phyloP scores from a whole-genome alignment of 1,140 invertebrate genomes.

The Vollenhovia emeryi region DNA sequence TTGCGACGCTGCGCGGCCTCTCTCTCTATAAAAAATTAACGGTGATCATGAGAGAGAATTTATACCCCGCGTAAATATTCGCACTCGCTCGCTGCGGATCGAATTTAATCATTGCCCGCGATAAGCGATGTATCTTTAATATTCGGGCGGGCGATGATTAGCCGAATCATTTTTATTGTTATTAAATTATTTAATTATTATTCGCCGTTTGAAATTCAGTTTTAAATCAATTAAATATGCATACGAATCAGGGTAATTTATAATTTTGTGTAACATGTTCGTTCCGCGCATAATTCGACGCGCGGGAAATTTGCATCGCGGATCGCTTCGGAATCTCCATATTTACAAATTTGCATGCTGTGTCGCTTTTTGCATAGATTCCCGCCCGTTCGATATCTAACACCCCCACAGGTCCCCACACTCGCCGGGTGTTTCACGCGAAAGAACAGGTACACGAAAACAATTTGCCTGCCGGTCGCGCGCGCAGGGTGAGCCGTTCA shows the following conservation, averaged over 20 bases:
- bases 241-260: conserved; percentile 35
- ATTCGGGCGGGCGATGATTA: conserved; percentile 15
- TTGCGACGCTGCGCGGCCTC: conserved; percentile 7
- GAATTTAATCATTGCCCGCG: conserved; percentile 46
- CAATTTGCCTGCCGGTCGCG: conserved; percentile 15
- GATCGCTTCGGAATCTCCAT: conserved; percentile 53
- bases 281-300: conserved; percentile 34
- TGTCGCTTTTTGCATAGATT: conserved; percentile 59
- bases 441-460: conserved; percentile 36
- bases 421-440: conserved; percentile 13
- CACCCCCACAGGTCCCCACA: not conserved
- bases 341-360: conserved; percentile 60
- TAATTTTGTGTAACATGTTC: conserved; percentile 44
- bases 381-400: conserved; percentile 39
- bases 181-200: conserved; percentile 35
- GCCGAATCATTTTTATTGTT: conserved; percentile 31
- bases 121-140: conserved; percentile 40
- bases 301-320: conserved; percentile 40
- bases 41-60: conserved; percentile 27
- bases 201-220: conserved; percentile 32
- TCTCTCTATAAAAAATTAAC: conserved; percentile 38
- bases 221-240: conserved; percentile 57
- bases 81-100: not conserved
- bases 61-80: conserved; percentile 30
- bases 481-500: not conserved